Conservation (phyloP, 2,113 vertebrate genomes). For the Phaethornis superciliosus region DNA sequence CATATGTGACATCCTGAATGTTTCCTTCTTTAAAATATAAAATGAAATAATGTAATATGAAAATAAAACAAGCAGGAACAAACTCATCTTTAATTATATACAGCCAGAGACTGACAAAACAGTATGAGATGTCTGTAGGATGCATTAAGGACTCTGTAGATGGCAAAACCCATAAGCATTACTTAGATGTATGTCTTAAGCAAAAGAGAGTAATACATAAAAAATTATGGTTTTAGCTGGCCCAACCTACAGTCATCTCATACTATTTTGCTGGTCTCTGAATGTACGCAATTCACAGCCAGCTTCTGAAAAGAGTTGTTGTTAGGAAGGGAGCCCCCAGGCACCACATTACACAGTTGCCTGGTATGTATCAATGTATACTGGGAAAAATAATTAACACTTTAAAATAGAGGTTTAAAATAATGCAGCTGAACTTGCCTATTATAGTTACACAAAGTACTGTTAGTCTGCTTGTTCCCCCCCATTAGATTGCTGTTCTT, state of each 20-base stretch:
- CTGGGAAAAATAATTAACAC: not conserved
- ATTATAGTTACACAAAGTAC: not conserved
- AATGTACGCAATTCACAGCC: not conserved
- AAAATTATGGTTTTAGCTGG: not conserved
- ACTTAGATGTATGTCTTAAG: not conserved
- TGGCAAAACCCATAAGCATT: not conserved
- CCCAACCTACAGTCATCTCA: not conserved
- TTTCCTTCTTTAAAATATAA: not conserved
- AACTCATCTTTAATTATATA: not conserved
- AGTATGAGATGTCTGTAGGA: not conserved
- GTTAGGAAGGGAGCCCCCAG: not conserved
- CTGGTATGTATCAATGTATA: not conserved
- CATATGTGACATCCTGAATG: not conserved
- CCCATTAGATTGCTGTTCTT: not conserved
- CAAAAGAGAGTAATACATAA: not conserved
- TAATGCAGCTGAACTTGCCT: not conserved
- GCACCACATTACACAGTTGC: conserved; percentile 17
- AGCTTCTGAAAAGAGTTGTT: not conserved
- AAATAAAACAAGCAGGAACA: not conserved
- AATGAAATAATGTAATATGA: not conserved
- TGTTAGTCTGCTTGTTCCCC: not conserved
- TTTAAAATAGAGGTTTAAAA: conserved; percentile 26
- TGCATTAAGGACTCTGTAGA: not conserved
- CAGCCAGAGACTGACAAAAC: not conserved
- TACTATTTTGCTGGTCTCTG: not conserved